Evolutionary conservation across 2,888 invertebrate species (phyloP).

Genomic region (Parasteatoda lunata): DNA sequence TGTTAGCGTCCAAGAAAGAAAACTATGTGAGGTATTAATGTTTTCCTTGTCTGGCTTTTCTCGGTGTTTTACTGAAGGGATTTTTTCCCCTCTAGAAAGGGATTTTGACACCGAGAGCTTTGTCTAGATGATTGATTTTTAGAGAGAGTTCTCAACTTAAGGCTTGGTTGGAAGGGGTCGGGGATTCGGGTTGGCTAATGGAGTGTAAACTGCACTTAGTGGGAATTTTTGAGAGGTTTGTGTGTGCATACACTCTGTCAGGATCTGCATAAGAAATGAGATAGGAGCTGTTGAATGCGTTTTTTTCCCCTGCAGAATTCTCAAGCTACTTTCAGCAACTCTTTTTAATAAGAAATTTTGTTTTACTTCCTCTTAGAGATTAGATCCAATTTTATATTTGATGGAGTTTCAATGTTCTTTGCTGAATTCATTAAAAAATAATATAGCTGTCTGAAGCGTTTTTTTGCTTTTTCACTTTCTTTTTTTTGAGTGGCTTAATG

Average conservation of each 20-base stretch:
- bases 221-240: neutral
- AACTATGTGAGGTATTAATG: constrained; percentile 1
- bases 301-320: neutral
- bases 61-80: neutral
- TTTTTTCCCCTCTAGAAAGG: neutral
- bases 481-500: no score
- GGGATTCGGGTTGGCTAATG: neutral
- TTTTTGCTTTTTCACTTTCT: no score
- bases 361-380: no score
- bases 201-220: constrained; percentile 1
- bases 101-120: constrained; percentile 6
- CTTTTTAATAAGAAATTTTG: neutral
- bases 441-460: no score
- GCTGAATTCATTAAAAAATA: no score
- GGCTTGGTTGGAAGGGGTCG: neutral
- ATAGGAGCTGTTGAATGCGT: neutral
- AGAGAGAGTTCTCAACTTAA: neutral
- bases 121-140: constrained; percentile 12
- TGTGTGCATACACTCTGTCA: neutral
- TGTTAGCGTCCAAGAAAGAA: constrained; percentile 1
- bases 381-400: no score
- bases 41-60: constrained; percentile 1
- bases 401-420: no score
- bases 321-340: neutral
- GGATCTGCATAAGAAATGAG: neutral